These are phyloP conservation scores for Sarcoramphus papa DNA, from an alignment of 2,797 vertebrate species.

Conservation along the genomic window DNA sequence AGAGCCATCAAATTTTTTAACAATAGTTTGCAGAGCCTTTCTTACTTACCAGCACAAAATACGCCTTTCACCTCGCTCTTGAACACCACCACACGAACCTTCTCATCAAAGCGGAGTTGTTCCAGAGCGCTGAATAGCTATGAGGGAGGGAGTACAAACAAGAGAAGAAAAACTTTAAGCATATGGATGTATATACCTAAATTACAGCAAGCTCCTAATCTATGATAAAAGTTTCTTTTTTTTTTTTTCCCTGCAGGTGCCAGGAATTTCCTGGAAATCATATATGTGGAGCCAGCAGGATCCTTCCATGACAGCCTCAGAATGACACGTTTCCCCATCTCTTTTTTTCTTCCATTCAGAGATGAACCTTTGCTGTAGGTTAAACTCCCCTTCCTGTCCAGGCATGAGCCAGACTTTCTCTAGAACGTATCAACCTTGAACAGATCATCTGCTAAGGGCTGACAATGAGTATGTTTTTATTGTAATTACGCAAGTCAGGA, in stretches of 20 bases:
- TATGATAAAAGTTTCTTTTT: not conserved
- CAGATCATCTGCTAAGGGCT: not conserved
- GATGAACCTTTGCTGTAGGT: not conserved
- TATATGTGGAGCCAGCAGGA: not conserved
- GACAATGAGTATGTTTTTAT: not conserved
- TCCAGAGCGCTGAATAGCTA: conserved; percentile 84
- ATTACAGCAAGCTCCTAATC: not conserved
- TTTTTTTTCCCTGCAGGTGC: not conserved
- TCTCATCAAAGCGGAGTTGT: conserved; percentile 75
- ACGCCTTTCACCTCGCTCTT: conserved; percentile 87
- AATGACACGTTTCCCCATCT: not conserved
- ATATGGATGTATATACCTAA: not conserved
- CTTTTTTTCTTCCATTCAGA: not conserved
- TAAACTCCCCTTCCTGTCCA: not conserved
- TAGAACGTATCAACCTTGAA: not conserved
- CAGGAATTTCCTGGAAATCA: not conserved
- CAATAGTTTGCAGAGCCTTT: not conserved
- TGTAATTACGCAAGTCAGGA: not conserved
- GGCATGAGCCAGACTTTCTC: not conserved
- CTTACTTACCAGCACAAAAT: conserved; percentile 90
- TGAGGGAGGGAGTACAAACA: not conserved
- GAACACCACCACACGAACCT: conserved; percentile 85
- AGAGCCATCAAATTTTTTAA: not conserved
- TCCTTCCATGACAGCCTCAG: not conserved
- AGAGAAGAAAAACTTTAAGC: not conserved